A percentile compares a stretch with the other conserved stretches of the same genome.
Conservation (phyloP, 2,888 invertebrate genomes). For the Bombylius discolor region DNA sequence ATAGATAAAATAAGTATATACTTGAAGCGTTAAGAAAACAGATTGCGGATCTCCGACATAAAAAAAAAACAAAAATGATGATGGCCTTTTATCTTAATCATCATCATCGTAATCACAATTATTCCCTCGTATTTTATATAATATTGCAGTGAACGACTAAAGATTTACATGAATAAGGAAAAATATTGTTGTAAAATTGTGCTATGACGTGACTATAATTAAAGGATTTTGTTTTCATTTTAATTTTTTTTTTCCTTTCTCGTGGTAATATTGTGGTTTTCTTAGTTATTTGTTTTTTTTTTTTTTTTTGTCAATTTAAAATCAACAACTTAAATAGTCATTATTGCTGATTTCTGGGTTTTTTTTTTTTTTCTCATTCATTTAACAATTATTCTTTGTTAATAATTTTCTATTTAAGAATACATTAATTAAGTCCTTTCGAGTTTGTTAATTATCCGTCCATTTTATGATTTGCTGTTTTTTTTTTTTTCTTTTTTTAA, state of each 20-base stretch:
- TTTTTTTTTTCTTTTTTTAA: not conserved
- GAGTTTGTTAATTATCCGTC: conserved; percentile 7
- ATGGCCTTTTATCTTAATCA: not conserved
- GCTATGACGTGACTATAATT: no score
- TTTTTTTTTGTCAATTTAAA: not conserved
- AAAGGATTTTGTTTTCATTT: no score
- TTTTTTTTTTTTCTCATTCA: not conserved
- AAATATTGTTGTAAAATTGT: no score
- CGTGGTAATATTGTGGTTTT: no score
- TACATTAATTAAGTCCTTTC: conserved; percentile 9
- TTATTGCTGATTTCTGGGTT: not conserved
- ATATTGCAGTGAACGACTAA: no score
- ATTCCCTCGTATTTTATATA: no score
- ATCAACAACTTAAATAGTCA: not conserved
- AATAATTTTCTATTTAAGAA: not conserved
- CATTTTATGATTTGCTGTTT: conserved; percentile 8
- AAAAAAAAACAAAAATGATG: no score
- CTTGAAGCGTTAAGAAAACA: not conserved
- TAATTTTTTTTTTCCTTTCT: no score
- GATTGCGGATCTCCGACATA: not conserved
- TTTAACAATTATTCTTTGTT: conserved; percentile 3
- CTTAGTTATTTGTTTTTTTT: no score
- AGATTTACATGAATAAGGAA: no score
- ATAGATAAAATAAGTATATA: not conserved
- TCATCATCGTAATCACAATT: not conserved